Conservation (phyloP, 2,888 invertebrate genomes). For the Lasioglossum pauxillum region DNA sequence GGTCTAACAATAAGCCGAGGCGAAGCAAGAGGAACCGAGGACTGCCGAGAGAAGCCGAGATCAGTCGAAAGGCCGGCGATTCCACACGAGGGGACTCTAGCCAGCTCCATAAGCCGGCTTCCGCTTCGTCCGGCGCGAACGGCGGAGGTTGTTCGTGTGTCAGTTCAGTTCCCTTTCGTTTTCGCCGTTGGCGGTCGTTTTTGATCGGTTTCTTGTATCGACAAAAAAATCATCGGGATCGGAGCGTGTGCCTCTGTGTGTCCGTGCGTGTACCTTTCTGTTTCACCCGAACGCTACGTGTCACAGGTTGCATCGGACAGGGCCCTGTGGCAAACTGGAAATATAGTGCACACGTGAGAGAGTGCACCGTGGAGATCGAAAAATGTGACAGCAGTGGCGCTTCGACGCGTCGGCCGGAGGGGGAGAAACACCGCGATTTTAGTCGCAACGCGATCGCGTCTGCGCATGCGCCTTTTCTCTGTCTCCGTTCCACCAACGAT, state of each 20-base stretch:
- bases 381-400: slow-evolving; percentile 61
- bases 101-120: slow-evolving; percentile 66
- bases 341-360: slow-evolving; percentile 32
- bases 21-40: slow-evolving; percentile 50
- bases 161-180: slow-evolving; percentile 16
- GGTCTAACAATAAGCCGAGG: neutral
- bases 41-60: slow-evolving; percentile 71
- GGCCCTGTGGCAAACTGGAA: neutral
- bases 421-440: slow-evolving; percentile 53
- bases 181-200: slow-evolving; percentile 14
- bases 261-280: neutral
- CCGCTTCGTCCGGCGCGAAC: slow-evolving; percentile 68
- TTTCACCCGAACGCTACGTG: neutral
- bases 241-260: neutral
- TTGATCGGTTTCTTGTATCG: neutral
- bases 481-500: slow-evolving; percentile 28
- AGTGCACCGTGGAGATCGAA: slow-evolving; percentile 23
- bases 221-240: neutral
- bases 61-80: slow-evolving; percentile 63
- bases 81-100: slow-evolving; percentile 62
- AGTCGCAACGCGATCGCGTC: slow-evolving; percentile 33
- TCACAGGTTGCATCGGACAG: neutral
- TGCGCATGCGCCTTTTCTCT: slow-evolving; percentile 38
- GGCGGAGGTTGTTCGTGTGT: slow-evolving; percentile 27
- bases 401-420: slow-evolving; percentile 41